Evolutionary conservation across 64 coral and sea anemone genomes (phyloP), one percentile per base, ranked within the genome.

Genomic region (Pocillopora verrucosa): DNA sequence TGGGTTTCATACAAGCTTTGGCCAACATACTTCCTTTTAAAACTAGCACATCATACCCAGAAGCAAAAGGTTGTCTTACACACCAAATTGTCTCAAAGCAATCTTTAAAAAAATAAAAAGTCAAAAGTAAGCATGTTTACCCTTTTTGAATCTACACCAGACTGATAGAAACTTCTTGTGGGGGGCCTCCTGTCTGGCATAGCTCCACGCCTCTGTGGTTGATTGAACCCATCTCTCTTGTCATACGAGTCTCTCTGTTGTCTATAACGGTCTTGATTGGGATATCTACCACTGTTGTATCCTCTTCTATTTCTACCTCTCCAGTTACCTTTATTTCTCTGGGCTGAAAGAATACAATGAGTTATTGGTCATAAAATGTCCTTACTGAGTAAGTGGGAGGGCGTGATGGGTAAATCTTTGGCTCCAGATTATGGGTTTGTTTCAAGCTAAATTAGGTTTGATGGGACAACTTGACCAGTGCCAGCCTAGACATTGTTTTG

Each of bases 191-290:
- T 76, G 72, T 88, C 58, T 24, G 86, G 36, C 36, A 78, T n/a
- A 60, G 86, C 57, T 37, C 86, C 86, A 0, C 60, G 73, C 60
- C 86, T 75, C 58, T 76, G 75, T 61, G 86, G 86, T 38, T 88
- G 86, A 65, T 57, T 78, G 59, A 75, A 88, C 10, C 35, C 80
- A 75, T 91, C 61, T 36, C 36, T 70, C 68, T 69, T 83, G 56
- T 83, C 80, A 72, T 62, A 58, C n/a, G 77, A 45, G 63, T 73
- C 76, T 72, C 88, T 90, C 41, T 81, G 78, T 20, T 90, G 77
- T 81, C 76, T 90, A 30, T 74, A 74, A 90, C 60, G 16, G 37
- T 81, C 80, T 9, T 73, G 88, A 22, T 59, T 82, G 16, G 88
- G 56, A 81, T 15, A 61, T 74, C 88, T 74, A 74, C 67, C 63